Evolutionary conservation across 2,888 invertebrate species (phyloP), one percentile per base, ranked within the genome.

Genomic region (Abrostola triplasia): DNA sequence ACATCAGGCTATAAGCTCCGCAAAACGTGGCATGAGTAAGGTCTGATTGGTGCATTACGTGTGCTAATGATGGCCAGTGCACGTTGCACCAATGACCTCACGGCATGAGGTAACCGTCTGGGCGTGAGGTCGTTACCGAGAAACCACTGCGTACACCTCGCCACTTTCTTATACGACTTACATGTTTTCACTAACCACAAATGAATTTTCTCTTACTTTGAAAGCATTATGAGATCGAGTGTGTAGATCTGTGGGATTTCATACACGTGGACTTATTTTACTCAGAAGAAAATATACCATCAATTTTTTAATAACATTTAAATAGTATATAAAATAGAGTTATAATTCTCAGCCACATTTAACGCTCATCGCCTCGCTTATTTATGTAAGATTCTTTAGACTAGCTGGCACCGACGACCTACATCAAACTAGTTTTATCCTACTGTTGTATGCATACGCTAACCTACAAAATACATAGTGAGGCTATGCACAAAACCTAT

Each of bases 71-170:
- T 44, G 50, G 9, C 41, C 50, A 40, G 10, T 36, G 54, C 41
- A 56, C 52, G 49, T 42, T 64, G 64, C 60, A 64, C 8, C 40
- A 56, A 41, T 68, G 60, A 74, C 55, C 51, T 77, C 64, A 76
- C 56, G 36, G 59, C 36, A 58, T 74, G 71, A 71, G 58, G 66
- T 68, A 66, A 74, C 40, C 55, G 9, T 8, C 44, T 52, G 51
- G 36, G 38, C 51, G 48, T 65, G 44, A 48, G 48, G 37, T 61
- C 52, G 55, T 67, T 68, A 59, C 58, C 11, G 24, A 51, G 51
- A 52, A 10, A 44, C 24, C 24, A 24, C 24, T 24, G 24, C 42
- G 42, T 12, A 47, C 44, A 47, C 24, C 24, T 24, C 24, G 24
- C 24, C 24, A 24, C 44, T 47, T 47, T 47, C 44, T 13, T 44